These are phyloP conservation scores for Acronicta leporina DNA, from an alignment of 2,888 invertebrate species.

Conservation along the genomic window DNA sequence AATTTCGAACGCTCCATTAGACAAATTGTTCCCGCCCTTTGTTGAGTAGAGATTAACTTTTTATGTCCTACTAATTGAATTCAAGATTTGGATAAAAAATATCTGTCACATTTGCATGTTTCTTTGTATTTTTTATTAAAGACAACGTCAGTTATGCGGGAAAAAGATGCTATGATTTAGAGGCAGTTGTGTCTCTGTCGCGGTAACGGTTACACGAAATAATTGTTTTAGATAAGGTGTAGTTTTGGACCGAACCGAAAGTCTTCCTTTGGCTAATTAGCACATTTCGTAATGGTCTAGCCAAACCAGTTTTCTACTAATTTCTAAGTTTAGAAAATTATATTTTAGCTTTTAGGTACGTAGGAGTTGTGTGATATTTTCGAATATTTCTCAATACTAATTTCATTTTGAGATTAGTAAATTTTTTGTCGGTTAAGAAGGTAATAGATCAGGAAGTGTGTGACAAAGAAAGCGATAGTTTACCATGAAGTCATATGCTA, in stretches of 20 bases:
- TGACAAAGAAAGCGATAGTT: constrained; percentile 3
- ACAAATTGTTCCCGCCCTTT: constrained; percentile 80
- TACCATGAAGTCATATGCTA: constrained; percentile 35
- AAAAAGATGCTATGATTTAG: constrained; percentile 34
- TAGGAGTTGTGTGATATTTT: constrained; percentile 4
- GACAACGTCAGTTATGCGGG: constrained; percentile 38
- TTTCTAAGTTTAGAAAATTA: background rate
- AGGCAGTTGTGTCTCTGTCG: constrained; percentile 26
- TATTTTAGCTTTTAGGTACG: background rate
- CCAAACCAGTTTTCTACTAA: constrained; percentile 4
- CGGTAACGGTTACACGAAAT: constrained; percentile 12
- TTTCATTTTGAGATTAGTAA: no score
- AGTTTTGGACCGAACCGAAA: constrained; percentile 19
- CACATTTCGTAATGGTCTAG: background rate
- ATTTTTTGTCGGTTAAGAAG: no score
- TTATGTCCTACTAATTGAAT: constrained; percentile 54
- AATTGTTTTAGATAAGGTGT: constrained; percentile 15
- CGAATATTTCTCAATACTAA: background rate
- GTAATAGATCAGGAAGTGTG: constrained; percentile 12
- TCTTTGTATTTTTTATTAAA: constrained; percentile 32
- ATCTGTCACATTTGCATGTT: constrained; percentile 37
- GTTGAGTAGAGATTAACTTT: constrained; percentile 65
- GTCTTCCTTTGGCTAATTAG: constrained; percentile 7
- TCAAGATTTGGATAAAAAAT: constrained; percentile 39
- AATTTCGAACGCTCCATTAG: constrained; percentile 80